Base-by-base conservation (phyloP, 2,113 vertebrate species). In the Siphamia tubifer region DNA sequence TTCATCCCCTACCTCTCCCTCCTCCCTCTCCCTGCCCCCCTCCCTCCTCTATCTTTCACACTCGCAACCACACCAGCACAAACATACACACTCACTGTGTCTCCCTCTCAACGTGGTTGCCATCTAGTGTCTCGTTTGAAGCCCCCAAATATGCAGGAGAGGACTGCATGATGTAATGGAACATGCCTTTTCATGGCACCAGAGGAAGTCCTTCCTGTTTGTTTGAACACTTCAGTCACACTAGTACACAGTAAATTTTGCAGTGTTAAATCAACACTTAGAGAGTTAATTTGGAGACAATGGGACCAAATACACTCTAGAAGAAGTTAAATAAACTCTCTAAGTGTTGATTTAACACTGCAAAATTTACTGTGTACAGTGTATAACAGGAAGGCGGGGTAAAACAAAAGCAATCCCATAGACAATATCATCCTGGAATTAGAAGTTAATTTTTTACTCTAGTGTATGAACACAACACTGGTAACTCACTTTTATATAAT, bases 41-140 rank as follows among this genome's bases (percentile, higher is more conserved):
- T 15, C 25, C 6, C 25, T 4, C 31, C 31, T 3, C 52, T 8
- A 12, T 4, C 52, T 15, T 20, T 2, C 7, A 32, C 31, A 32
- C 31, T 3, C 3, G 7, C 31, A 32, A 8, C 8, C 31, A 32
- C 31, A 11, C 9, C 19, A 39, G 10, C 54, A 25, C 62, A 11
- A 39, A 30, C 62, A 17, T 23, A 34, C 40, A 9, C 28, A 31
- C 34, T 27, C 43, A 19, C 35, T 3, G 25, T 44, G n/a, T 61
- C 35, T 70, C 61, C 61, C 69, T 51, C 74, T 90, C 85, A 70
- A 66, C 85, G 74, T 87, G 85, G 87, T 90, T 92, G 91, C 91
- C 92, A 94, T 91, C 91, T 93, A 93, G 92, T 87, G 91, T 90
- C 83, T 88, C 45, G 36, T 79, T 73, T 82, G 36, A 78, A 79